Evolutionary conservation across 1,140 invertebrate genomes (phyloP), one percentile per base, ranked within the genome.

Genomic region (Nebria ingens): DNA sequence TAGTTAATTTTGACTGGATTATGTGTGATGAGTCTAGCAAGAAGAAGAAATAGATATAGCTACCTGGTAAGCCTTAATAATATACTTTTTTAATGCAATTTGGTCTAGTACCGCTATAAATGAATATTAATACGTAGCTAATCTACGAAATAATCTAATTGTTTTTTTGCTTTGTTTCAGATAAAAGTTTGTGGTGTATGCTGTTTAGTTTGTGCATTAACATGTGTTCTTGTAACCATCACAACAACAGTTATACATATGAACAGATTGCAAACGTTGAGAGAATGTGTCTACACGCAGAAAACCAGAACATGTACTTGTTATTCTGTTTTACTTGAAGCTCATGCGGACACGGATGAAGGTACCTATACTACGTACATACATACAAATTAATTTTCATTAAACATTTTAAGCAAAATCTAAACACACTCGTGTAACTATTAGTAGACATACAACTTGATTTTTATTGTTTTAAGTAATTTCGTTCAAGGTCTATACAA

Each of bases 171-270:
- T 61, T 58, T 64, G 56, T 76, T 74, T 21, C 73, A 91, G 89
- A 89, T 93, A 61, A 92, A 92, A 74, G 77, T 91, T 23, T 88
- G 86, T 38, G 89, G 89, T 2, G 83, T 86, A 1, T 89, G 87
- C 66, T 90, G 87, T 58, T 73, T 92, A 19, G 82, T 89, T 2
- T 91, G 87, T 61, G 88, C 89, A 1, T 71, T 91, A 23, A 85
- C 89, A 1, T 92, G 89, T 68, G 86, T 91, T 12, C 74, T 91
- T 45, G 89, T 93, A 38, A 93, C 90, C 9, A 89, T 94, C 15
- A 93, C 91, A 1, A 94, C 91, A 0, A 93, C 89, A 0, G 89
- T 93, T n/a, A 84, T 93, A 55, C 91, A 94, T 68, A 92, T 94
- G 89, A 91, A 90, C 63, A 78, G 90, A 55, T 72, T 94, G 19